Conservation (phyloP, 1,140 invertebrate genomes). For the Thaumatotibia leucotreta region DNA sequence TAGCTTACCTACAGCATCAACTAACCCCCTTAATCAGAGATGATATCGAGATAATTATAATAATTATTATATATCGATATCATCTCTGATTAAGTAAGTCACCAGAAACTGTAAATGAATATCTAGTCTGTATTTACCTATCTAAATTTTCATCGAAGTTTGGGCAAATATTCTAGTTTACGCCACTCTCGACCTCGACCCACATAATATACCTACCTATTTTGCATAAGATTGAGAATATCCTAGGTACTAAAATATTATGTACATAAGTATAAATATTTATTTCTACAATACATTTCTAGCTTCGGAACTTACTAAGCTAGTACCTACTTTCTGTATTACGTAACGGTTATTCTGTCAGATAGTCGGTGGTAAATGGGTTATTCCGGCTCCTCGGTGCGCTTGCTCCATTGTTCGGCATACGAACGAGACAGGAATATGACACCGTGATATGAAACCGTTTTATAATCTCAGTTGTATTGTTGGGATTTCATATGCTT, state of each 20-base stretch:
- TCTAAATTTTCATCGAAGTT: too few species aligned
- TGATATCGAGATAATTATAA: too few species aligned
- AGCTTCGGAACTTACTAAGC: not conserved
- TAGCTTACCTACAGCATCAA: too few species aligned
- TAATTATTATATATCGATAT: too few species aligned
- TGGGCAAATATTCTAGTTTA: too few species aligned
- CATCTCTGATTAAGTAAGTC: too few species aligned
- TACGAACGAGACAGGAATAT: not conserved
- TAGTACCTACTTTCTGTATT: not conserved
- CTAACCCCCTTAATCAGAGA: too few species aligned
- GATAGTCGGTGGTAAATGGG: not conserved
- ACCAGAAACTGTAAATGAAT: too few species aligned
- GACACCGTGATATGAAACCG: not conserved
- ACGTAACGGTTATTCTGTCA: not conserved
- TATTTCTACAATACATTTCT: too few species aligned
- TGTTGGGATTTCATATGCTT: not conserved
- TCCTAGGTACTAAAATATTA: not conserved
- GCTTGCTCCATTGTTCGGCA: slow-evolving; percentile 1
- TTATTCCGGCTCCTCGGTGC: not conserved
- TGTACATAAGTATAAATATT: too few species aligned
- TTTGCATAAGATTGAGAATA: not conserved
- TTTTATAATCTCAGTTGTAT: not conserved
- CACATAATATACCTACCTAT: not conserved
- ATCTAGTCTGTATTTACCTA: too few species aligned
- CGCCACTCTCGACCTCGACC: too few species aligned